Evolutionary conservation across 92 coral and sea anemone species (phyloP).

Genomic region (Diadumene lineata): DNA sequence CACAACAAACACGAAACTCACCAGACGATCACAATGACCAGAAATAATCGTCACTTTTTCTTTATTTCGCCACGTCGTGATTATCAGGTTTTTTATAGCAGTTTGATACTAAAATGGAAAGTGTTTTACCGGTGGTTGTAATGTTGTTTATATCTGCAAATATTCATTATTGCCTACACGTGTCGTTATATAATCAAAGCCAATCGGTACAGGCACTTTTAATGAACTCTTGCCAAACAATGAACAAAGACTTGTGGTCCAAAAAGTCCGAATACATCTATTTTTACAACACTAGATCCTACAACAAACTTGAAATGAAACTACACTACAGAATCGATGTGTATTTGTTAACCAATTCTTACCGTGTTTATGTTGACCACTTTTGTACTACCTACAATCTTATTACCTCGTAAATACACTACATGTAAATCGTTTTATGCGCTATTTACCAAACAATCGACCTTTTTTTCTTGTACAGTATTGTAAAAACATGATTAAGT

Average conservation of each 20-base stretch:
- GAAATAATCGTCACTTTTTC: background rate
- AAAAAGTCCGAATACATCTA: background rate
- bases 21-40: no score
- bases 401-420: background rate
- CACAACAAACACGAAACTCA: no score
- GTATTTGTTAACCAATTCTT: background rate
- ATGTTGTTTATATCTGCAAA: background rate
- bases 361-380: background rate
- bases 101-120: background rate
- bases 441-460: background rate
- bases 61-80: no score
- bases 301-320: background rate
- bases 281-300: background rate
- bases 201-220: constrained; percentile 6
- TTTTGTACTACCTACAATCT: background rate
- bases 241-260: constrained; percentile 6
- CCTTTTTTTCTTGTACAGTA: background rate
- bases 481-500: background rate
- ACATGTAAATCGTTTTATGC: background rate
- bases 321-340: background rate
- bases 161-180: constrained; percentile 3
- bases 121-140: constrained; percentile 2
- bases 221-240: background rate
- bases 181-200: constrained; percentile 3
- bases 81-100: background rate